Percentiles rank a stretch among this genome's conserved stretches.
These are phyloP conservation scores for Lacerta bilineata DNA, from an alignment of 2,797 vertebrate species.

Conservation along the genomic window DNA sequence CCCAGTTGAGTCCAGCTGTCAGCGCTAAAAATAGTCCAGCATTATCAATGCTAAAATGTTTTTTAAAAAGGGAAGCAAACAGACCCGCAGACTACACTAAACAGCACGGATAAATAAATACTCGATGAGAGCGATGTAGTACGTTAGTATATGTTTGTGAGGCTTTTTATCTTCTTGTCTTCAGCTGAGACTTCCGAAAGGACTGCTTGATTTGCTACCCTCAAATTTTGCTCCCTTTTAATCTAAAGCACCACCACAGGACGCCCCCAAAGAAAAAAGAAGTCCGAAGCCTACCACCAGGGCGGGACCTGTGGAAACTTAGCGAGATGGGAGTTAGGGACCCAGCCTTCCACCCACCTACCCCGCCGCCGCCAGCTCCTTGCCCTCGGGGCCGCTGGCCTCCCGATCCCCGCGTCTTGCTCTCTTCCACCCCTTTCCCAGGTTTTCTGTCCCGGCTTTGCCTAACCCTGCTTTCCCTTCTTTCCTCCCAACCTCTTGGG, in stretches of 20 bases:
- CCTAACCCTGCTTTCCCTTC: neutral
- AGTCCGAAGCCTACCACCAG: neutral
- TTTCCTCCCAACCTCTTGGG: neutral
- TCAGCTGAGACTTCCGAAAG: neutral
- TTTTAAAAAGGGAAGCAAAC: neutral
- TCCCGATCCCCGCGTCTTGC: conserved; percentile 35
- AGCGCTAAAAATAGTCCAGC: conserved; percentile 39
- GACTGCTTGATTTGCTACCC: neutral
- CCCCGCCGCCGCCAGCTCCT: neutral
- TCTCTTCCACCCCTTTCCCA: neutral
- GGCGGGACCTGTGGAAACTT: neutral
- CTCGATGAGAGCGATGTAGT: neutral
- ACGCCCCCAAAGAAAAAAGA: neutral
- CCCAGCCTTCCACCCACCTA: too few species aligned
- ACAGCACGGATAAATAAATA: neutral
- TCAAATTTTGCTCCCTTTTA: neutral
- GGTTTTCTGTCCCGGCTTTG: too few species aligned
- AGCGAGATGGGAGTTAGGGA: neutral
- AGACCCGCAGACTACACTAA: conserved; percentile 28
- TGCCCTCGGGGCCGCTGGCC: neutral
- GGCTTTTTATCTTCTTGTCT: conserved; percentile 18
- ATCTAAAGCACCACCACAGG: neutral
- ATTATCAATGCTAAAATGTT: conserved; percentile 35
- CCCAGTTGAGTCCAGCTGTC: conserved; percentile 55
- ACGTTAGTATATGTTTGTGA: neutral